Base-by-base conservation (phyloP, 2,113 vertebrate species). In the Nerophis lumbriciformis region DNA sequence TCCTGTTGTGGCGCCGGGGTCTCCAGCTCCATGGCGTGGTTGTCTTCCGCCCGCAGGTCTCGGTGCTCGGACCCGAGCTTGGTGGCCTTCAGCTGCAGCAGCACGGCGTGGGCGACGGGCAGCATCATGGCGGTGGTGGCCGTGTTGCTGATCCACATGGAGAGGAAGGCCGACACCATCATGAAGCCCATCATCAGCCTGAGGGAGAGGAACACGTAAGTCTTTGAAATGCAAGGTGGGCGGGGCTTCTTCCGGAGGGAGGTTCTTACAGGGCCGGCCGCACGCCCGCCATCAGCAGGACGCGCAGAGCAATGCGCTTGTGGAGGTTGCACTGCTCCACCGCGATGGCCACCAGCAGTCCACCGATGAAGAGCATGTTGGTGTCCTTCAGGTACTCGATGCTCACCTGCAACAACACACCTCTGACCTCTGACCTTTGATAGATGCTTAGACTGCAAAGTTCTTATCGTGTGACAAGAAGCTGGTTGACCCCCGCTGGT, bases 71-170 rank as follows among this genome's bases (percentile, higher is more conserved):
- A 49, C 8, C 12, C 63, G 0, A 52, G 48, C 64, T 91, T 89
- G 0, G 92, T 90, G 9, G 6, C 64, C 47, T 89, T 75, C 53
- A 98, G 84, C 88, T 98, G 93, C 0, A 94, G 68, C 71, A 98
- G 80, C 49, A 98, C 93, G 0, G 95, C 95, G 0, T 93, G 87
- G 0, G 91, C 82, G 0, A 98, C 98, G 65, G 96, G 95, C 36
- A 97, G 59, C 96, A 98, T 98, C 96, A 98, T 98, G 86, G 95
- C 95, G 0, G 94, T 91, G 54, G 93, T 94, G 81, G 96, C 96
- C 0, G 94, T 94, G 80, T 98, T 98, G 86, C 93, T 98, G 85
- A 98, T 96, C 96, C 96, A 98, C 96, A 98, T 98, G 2, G 96
- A 98, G 65, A 98, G 89, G 88, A 98, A 95, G 15, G 94, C 85